Base-by-base conservation (phyloP, 2,888 invertebrate genomes). In the Allygus modestus region DNA sequence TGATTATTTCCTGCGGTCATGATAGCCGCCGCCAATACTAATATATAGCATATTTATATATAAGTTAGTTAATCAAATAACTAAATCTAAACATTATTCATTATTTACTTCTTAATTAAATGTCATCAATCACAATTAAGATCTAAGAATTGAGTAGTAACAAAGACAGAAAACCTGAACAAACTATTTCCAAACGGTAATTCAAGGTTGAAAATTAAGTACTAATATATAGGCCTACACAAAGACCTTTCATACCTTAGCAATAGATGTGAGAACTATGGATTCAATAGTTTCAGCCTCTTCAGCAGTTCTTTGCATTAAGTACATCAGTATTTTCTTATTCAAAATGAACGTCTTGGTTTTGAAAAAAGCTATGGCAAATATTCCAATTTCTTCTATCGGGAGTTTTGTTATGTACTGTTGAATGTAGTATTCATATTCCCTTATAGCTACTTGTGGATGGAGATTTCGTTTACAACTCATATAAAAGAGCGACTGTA, bases 321-420 rank as follows among this genome's bases (percentile, higher is more conserved):
- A 91, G 81, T 91, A 91, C 1, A 90, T 87, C 0, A 94, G 82
- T 61, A 95, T 88, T 0, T 90, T 88, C 1, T 89, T 87, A 89
- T 91, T 92, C 86, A 92, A 92, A 77, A 96, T 91, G 20, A 91
- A 92, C 0, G 93, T 94, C 90, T 94, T 92, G 20, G 94, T 94
- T 91, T 96, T 96, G 88, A 97, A 97, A 89, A 95, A 96, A 0
- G 95, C 96, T 93, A 95, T 94, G 4, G 94, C 92, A 87, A 95
- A 92, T 17, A 96, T 92, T 15, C 94, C 94, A 84, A 96, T 89
- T 89, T 97, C 96, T 87, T 94, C 93, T 7, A 94, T 87, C 28
- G 91, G 92, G 89, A 95, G 92, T 31, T 92, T 89, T 9, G 92
- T 88, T n/a, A 94, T 91, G 83, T 90, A 90, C 2, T 91, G 89